phyloP scores from a whole-genome alignment of 2,797 vertebrate species.

The Hemibagrus guttatus region DNA sequence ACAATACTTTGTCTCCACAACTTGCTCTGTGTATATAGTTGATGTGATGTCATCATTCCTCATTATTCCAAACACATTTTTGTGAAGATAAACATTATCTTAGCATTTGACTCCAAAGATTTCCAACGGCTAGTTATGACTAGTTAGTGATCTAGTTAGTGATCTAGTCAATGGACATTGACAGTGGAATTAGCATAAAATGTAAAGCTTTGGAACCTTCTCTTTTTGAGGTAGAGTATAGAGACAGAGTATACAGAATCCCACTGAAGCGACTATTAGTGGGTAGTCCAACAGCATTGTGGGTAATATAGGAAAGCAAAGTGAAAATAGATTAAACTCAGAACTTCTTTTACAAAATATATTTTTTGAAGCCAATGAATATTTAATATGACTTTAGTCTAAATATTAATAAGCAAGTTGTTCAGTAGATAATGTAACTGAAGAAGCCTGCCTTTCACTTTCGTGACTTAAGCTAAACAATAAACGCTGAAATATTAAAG shows the following conservation, averaged over 20 bases:
- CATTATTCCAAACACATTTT: conserved; percentile 28
- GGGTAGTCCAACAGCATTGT: neutral
- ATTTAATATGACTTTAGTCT: neutral
- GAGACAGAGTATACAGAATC: neutral
- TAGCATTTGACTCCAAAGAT: conserved; percentile 17
- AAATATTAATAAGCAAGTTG: neutral
- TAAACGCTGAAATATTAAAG: conserved; percentile 27
- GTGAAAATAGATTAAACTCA: neutral
- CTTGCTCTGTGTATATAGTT: conserved; percentile 40
- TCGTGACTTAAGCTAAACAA: conserved; percentile 3
- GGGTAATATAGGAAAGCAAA: neutral
- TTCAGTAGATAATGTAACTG: neutral
- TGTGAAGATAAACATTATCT: conserved; percentile 37
- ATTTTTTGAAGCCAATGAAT: neutral
- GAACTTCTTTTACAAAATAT: neutral
- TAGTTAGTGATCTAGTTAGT: neutral
- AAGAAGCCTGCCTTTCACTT: neutral
- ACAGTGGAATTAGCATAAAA: neutral
- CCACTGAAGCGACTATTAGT: neutral
- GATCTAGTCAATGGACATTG: neutral
- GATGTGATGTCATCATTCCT: conserved; percentile 8
- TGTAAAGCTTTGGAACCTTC: neutral
- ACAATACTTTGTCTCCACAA: conserved; percentile 35
- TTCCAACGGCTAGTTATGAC: no score
- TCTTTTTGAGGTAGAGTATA: neutral